phyloP scores from a whole-genome alignment of 1,140 invertebrate species.

The Acromyrmex heyeri region DNA sequence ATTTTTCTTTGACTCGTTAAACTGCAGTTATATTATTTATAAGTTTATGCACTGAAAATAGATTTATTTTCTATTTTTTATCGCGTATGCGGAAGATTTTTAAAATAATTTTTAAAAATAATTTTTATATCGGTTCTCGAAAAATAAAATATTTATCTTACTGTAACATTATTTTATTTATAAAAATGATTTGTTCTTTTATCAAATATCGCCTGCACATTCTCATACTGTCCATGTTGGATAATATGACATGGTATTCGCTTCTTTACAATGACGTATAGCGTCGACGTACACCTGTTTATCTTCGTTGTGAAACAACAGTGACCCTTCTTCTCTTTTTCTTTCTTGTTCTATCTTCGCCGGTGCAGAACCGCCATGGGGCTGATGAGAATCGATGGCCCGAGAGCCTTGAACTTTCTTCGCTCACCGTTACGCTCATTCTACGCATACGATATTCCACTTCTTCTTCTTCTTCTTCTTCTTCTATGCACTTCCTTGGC shows the following conservation, averaged over 20 bases:
- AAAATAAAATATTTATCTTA: not conserved
- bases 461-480: conserved; percentile 13
- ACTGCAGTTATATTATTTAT: not conserved
- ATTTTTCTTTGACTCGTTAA: not conserved
- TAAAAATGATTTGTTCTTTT: not conserved
- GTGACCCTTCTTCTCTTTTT: conserved; percentile 15
- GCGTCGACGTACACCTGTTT: not conserved
- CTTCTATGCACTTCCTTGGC: conserved; percentile 8
- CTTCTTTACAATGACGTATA: not conserved
- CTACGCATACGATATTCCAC: conserved; percentile 49
- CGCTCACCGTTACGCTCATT: conserved; percentile 1
- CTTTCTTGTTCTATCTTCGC: not conserved
- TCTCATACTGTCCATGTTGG: not conserved
- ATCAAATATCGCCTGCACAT: not conserved
- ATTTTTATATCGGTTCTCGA: not conserved
- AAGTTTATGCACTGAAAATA: not conserved
- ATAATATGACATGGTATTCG: too few relatives aligned
- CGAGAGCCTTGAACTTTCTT: conserved; percentile 73
- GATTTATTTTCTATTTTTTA: not conserved
- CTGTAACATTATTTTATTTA: not conserved
- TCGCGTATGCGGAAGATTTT: not conserved
- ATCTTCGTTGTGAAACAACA: not conserved
- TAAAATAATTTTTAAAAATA: too few relatives aligned
- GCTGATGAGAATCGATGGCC: conserved; percentile 68
- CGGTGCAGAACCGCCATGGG: conserved; percentile 8